Evolutionary conservation across 2,888 invertebrate species (phyloP).

Genomic region (Syritta pipiens): DNA sequence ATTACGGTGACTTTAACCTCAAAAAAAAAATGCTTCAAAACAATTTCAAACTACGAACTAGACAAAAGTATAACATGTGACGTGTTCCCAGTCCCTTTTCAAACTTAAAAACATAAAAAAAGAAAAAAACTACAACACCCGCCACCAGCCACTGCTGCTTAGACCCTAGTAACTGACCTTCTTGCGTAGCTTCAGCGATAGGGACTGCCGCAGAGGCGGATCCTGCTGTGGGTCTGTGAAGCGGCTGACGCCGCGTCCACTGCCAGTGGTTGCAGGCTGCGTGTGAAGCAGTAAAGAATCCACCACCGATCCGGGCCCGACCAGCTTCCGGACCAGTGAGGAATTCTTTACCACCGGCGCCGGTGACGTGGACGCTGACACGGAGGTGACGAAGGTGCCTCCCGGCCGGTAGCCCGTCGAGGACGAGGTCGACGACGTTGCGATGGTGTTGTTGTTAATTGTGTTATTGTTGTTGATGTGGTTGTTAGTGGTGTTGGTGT

Average conservation of each 20-base stretch:
- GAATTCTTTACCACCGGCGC: slow-evolving; percentile 67
- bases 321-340: slow-evolving; percentile 64
- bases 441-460: slow-evolving; percentile 55
- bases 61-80: too few species aligned
- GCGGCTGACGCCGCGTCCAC: slow-evolving; percentile 61
- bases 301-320: slow-evolving; percentile 56
- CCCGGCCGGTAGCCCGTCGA: too few species aligned
- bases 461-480: slow-evolving; percentile 59
- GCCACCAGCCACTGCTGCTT: slow-evolving; percentile 55
- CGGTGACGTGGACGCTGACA: slow-evolving; percentile 63
- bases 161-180: slow-evolving; percentile 77
- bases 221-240: slow-evolving; percentile 69
- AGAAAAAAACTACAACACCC: slow-evolving; percentile 29
- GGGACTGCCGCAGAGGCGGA: slow-evolving; percentile 73
- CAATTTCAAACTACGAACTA: too few species aligned
- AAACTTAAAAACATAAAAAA: background rate
- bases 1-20: too few species aligned
- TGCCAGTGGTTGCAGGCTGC: slow-evolving; percentile 69
- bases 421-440: slow-evolving; percentile 17
- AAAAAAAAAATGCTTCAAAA: too few species aligned
- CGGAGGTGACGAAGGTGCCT: slow-evolving; percentile 47
- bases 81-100: too few species aligned
- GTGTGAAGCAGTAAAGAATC: slow-evolving; percentile 58
- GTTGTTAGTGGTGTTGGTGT: slow-evolving; percentile 66
- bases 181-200: slow-evolving; percentile 77